phyloP scores from a whole-genome alignment of 2,797 vertebrate genomes.

The Syngnathus rostellatus region DNA sequence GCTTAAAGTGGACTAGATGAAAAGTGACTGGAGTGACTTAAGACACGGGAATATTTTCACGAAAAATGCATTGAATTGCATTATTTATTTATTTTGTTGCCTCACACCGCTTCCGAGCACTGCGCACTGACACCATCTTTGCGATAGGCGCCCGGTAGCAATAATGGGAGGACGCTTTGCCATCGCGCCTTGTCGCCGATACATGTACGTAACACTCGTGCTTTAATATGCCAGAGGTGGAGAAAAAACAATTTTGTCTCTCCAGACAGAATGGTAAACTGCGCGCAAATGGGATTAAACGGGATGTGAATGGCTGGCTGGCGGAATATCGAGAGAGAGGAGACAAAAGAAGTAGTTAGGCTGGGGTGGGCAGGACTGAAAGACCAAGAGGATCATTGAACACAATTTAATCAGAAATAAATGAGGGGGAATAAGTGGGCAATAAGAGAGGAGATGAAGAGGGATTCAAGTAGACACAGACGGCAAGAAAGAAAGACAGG shows the following conservation, averaged over 20 bases:
- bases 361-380: slow-evolving; percentile 14
- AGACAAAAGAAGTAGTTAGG: not conserved
- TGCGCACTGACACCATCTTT: too few species aligned
- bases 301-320: not conserved
- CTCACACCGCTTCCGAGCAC: too few species aligned
- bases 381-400: slow-evolving; percentile 28
- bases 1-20: too few species aligned
- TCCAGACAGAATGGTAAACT: not conserved
- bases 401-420: slow-evolving; percentile 52
- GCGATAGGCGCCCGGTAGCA: too few species aligned
- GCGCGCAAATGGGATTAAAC: not conserved
- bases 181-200: too few species aligned
- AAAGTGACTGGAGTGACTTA: too few species aligned
- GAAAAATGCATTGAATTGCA: too few species aligned
- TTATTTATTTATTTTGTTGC: too few species aligned
- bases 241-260: not conserved
- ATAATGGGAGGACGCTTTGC: too few species aligned
- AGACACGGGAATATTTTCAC: too few species aligned
- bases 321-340: not conserved
- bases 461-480: slow-evolving; percentile 40
- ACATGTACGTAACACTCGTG: too few species aligned
- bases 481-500: slow-evolving; percentile 17
- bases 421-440: slow-evolving; percentile 51
- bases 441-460: slow-evolving; percentile 40
- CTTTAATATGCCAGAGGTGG: too few species aligned